Evolutionary conservation across 1,140 invertebrate species (phyloP).

Genomic region (Drosophila eugracilis): DNA sequence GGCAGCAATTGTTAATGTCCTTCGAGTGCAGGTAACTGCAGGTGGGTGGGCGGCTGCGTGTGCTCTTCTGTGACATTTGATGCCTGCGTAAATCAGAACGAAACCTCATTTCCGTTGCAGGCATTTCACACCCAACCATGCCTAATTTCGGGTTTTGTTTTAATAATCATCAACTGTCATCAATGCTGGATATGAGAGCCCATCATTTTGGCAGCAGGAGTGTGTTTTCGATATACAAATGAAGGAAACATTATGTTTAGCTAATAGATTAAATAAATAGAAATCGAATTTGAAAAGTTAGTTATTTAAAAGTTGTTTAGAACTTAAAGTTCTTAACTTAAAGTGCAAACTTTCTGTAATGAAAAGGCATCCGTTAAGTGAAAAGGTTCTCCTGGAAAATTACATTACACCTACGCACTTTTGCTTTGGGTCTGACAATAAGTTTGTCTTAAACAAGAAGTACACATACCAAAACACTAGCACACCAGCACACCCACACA

Average conservation of each 20-base stretch:
- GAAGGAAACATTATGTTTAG: no score
- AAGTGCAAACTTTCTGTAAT: neutral
- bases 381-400: slow-evolving; percentile 8
- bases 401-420: slow-evolving; percentile 1
- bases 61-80: slow-evolving; percentile 15
- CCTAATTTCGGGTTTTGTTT: slow-evolving; percentile 72
- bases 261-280: no score
- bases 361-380: neutral
- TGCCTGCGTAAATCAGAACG: slow-evolving; percentile 73
- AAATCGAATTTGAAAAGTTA: no score
- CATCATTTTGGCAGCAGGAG: slow-evolving; percentile 12
- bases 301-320: neutral
- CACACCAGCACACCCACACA: slow-evolving; percentile 1
- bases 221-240: no score
- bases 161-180: slow-evolving; percentile 81
- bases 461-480: slow-evolving; percentile 9
- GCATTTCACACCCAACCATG: slow-evolving; percentile 60
- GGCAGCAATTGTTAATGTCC: slow-evolving; percentile 65
- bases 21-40: slow-evolving; percentile 33
- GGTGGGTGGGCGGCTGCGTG: slow-evolving; percentile 4
- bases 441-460: slow-evolving; percentile 1
- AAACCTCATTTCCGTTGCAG: slow-evolving; percentile 82
- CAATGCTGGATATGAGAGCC: slow-evolving; percentile 34
- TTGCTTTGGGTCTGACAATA: slow-evolving; percentile 1
- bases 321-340: neutral